phyloP scores from a whole-genome alignment of 2,113 vertebrate species.

The Apus apus region DNA sequence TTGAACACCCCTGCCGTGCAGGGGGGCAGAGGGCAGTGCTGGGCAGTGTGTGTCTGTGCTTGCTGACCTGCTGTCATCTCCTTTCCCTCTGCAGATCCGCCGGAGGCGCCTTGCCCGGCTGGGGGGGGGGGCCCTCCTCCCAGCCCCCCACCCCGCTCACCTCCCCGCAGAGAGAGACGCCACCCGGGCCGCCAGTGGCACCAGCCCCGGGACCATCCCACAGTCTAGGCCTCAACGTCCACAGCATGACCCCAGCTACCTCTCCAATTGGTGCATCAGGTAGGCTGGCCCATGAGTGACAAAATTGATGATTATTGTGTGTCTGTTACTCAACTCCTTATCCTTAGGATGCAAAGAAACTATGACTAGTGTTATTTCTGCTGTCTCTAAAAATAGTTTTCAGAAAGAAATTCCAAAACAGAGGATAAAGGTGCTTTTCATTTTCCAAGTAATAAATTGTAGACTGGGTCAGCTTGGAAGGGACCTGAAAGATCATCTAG shows the following conservation, averaged over 20 bases:
- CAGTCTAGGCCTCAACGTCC: slow-evolving; percentile 88
- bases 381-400: fast-evolving
- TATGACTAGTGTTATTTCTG: background rate
- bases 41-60: fast-evolving
- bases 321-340: background rate
- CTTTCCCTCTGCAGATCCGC: slow-evolving; percentile 81
- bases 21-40: fast-evolving
- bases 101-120: slow-evolving; percentile 92
- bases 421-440: background rate
- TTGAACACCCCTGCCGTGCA: fast-evolving
- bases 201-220: slow-evolving; percentile 87
- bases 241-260: slow-evolving; percentile 94
- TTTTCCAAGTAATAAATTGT: background rate
- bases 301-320: fast-evolving
- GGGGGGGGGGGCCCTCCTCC: slow-evolving; percentile 92
- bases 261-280: slow-evolving; percentile 95
- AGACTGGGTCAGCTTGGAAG: too few species aligned
- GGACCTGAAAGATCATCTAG: too few species aligned
- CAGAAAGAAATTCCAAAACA: background rate
- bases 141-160: slow-evolving; percentile 93
- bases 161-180: slow-evolving; percentile 96
- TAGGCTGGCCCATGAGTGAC: slow-evolving; percentile 44
- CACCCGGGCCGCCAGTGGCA: slow-evolving; percentile 87
- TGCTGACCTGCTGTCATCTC: background rate
- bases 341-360: background rate